Base-by-base conservation (phyloP, 2,888 invertebrate genomes). In the Dryadula phaetusa region DNA sequence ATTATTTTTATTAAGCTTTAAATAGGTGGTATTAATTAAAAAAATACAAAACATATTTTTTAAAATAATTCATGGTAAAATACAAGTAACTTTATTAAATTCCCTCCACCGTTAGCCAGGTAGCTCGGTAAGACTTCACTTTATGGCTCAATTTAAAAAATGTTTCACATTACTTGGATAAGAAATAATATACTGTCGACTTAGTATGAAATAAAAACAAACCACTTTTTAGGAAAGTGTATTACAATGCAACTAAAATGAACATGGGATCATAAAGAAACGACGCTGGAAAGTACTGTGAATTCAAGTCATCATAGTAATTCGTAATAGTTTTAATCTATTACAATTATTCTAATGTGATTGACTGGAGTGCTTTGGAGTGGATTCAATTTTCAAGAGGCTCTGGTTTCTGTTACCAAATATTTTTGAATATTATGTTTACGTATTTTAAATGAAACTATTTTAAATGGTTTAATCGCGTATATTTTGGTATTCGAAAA, bases 91-190 rank as follows among this genome's bases (percentile, higher is more conserved):
- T 83, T 89, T 89, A 90, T 90, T 89, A 90, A 89, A 88, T 85
- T 88, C 83, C 77, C 80, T 80, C 77, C 82, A 79, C 77, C 82
- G 80, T 77, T 82, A 80, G 81, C 80, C 83, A 80, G 82, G 81
- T 80, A 78, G 82, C 84, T 81, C 80, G 79, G 80, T 77, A 78
- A 82, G 82, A 82, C 84, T 85, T 81, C 84, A 79, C 76, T 88
- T 90, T 90, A 91, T 88, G 80, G 82, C 81, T 81, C 86, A 87
- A 86, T 90, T 86, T 85, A 86, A 88, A 87, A 87, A 86, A 85
- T 84, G 83, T 83, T 86, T 82, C 79, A 83, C 83, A 83, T 87
- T 87, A 85, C 84, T 84, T 82, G 81, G 75, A 75, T 76, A 77
- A 78, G 79, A 83, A 85, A 86, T 86, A 85, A 86, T 85, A 83